Conservation (phyloP, 2,888 invertebrate species). For the Linnaemya tessellans region DNA sequence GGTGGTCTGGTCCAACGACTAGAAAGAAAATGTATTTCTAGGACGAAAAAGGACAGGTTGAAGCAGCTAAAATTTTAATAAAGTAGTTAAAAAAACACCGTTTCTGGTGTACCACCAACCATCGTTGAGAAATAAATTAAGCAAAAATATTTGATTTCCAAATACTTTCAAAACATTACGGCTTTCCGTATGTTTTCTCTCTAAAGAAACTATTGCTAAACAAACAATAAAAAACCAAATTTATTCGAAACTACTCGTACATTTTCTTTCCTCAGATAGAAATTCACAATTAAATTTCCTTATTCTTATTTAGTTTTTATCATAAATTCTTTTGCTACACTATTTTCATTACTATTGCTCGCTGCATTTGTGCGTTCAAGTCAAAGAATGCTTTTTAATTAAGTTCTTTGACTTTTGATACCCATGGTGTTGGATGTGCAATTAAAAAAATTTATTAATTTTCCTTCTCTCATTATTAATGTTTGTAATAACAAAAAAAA, state of each 20-base stretch:
- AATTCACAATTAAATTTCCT: background rate
- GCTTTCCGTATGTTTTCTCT: no score
- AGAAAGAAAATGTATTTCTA: no score
- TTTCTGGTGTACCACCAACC: no score
- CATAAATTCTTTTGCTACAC: background rate
- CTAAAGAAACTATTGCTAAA: no score
- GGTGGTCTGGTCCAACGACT: no score
- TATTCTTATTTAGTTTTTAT: background rate
- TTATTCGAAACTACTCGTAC: background rate
- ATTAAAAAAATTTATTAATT: slow-evolving; percentile 22
- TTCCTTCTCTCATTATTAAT: background rate
- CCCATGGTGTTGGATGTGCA: slow-evolving; percentile 5
- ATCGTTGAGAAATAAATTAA: no score
- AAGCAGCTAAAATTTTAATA: no score
- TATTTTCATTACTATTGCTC: background rate
- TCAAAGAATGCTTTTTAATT: slow-evolving; percentile 40
- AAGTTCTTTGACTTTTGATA: background rate
- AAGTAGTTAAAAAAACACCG: no score
- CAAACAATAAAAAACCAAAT: no score
- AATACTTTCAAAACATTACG: no score
- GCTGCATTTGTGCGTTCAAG: background rate
- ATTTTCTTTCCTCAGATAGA: background rate
- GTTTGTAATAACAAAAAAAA: background rate
- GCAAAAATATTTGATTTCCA: no score
- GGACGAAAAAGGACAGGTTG: no score